Conservation (phyloP, 1,140 invertebrate species). For the Anadara kagoshimensis region DNA sequence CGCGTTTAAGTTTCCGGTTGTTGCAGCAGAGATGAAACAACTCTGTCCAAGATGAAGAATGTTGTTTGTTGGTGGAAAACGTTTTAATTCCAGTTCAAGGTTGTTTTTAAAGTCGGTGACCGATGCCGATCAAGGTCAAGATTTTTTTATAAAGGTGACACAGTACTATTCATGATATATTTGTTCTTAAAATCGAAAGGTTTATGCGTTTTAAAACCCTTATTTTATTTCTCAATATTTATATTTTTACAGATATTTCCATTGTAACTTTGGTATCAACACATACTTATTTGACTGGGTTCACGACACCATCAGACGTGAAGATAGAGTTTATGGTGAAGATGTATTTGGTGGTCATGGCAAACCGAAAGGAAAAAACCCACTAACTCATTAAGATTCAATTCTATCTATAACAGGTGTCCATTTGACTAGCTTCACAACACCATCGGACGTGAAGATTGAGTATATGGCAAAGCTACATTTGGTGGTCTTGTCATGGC, state of each 20-base stretch:
- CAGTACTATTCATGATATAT: no score
- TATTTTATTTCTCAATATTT: not conserved
- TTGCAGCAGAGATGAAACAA: no score
- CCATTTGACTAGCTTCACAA: conserved; percentile 83
- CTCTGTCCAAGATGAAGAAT: no score
- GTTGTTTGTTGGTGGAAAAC: no score
- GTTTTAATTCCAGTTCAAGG: no score
- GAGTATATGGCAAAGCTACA: conserved; percentile 81
- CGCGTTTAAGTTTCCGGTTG: no score
- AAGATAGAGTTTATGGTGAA: conserved; percentile 81
- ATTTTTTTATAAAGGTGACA: no score
- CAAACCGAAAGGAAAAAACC: conserved; percentile 57
- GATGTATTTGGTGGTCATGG: conserved; percentile 80
- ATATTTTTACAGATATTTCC: conserved; percentile 76
- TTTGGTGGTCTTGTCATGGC: conserved; percentile 79
- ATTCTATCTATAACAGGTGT: conserved; percentile 79
- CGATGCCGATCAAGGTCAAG: no score
- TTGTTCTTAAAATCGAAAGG: no score
- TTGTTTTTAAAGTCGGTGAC: no score
- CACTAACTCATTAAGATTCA: no score
- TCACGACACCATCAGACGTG: conserved; percentile 79
- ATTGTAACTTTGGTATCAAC: conserved; percentile 85
- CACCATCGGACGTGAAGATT: conserved; percentile 78
- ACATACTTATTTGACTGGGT: conserved; percentile 81
- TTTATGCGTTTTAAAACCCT: no score